Evolutionary conservation across 2,113 vertebrate species (phyloP).

Genomic region (Candoia aspera): DNA sequence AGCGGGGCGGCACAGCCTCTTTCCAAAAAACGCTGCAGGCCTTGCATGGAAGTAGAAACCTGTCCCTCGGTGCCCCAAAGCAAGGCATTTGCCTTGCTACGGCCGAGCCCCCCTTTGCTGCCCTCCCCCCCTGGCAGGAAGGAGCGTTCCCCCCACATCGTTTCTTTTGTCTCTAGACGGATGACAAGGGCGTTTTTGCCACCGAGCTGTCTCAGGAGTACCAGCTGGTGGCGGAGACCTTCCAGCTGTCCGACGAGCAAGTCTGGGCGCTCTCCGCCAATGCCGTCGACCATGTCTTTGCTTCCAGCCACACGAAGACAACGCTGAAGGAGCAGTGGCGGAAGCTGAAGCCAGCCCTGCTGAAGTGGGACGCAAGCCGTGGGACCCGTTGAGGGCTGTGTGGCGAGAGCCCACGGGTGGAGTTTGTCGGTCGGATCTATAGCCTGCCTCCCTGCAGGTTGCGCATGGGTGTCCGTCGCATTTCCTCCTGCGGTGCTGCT

Average conservation of each 20-base stretch:
- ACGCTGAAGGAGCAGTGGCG: slow-evolving; percentile 84
- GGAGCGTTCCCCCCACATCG: slow-evolving; percentile 6
- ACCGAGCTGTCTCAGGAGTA: slow-evolving; percentile 94
- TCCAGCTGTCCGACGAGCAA: slow-evolving; percentile 80
- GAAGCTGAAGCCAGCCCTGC: slow-evolving; percentile 71
- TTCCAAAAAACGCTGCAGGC: neutral
- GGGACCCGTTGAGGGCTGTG: neutral
- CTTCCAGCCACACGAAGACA: slow-evolving; percentile 78
- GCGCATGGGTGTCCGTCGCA: no score
- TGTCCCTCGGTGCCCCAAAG: neutral
- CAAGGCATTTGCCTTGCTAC: neutral
- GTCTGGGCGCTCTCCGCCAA: slow-evolving; percentile 88
- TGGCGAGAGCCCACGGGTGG: no score
- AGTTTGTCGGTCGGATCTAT: neutral
- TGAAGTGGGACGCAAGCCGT: slow-evolving; percentile 30
- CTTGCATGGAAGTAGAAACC: neutral
- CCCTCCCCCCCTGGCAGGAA: neutral
- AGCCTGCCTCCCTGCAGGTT: no score
- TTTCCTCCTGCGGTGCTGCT: no score
- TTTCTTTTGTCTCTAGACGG: slow-evolving; percentile 79
- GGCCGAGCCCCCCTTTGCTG: neutral
- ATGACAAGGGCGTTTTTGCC: slow-evolving; percentile 95
- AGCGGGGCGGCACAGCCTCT: rapidly evolving
- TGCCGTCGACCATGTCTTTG: slow-evolving; percentile 88
- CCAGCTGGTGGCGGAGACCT: slow-evolving; percentile 87